These are phyloP conservation scores for Oplegnathus fasciatus DNA, from an alignment of 2,113 vertebrate genomes.

Conservation along the genomic window DNA sequence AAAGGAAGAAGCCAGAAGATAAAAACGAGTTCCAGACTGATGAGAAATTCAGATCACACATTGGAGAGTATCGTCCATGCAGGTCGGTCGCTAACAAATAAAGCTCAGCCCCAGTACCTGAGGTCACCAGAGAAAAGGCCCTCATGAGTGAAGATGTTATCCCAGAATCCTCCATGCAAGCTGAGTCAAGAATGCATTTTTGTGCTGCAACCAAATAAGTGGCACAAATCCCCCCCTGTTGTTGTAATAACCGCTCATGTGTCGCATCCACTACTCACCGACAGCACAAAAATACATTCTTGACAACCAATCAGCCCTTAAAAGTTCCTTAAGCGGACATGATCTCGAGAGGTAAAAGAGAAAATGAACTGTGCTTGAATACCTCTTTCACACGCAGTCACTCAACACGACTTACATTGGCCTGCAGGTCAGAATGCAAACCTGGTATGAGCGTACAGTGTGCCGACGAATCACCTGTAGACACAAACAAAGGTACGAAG, in stretches of 20 bases:
- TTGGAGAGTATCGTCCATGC: constrained; percentile 17
- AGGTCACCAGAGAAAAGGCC: constrained; percentile 48
- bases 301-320: constrained; percentile 20
- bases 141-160: constrained; percentile 25
- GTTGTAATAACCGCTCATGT: neutral
- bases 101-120: neutral
- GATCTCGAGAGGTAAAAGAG: constrained; percentile 35
- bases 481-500: constrained; percentile 28
- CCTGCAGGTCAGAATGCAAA: constrained; percentile 76
- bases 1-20: constrained; percentile 1
- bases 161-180: constrained; percentile 70
- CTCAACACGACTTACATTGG: constrained; percentile 84
- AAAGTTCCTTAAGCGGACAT: constrained; percentile 20
- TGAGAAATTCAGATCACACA: neutral
- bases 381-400: constrained; percentile 85
- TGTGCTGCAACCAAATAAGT: constrained; percentile 43
- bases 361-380: constrained; percentile 66
- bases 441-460: constrained; percentile 59
- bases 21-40: neutral
- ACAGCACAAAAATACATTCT: constrained; percentile 69
- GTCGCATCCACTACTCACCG: neutral
- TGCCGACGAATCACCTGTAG: constrained; percentile 61
- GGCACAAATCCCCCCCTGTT: neutral
- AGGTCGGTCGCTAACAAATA: neutral
- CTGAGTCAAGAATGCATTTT: constrained; percentile 69